Evolutionary conservation across 2,113 vertebrate genomes (phyloP).

Genomic region (Cynopterus brachyotis): DNA sequence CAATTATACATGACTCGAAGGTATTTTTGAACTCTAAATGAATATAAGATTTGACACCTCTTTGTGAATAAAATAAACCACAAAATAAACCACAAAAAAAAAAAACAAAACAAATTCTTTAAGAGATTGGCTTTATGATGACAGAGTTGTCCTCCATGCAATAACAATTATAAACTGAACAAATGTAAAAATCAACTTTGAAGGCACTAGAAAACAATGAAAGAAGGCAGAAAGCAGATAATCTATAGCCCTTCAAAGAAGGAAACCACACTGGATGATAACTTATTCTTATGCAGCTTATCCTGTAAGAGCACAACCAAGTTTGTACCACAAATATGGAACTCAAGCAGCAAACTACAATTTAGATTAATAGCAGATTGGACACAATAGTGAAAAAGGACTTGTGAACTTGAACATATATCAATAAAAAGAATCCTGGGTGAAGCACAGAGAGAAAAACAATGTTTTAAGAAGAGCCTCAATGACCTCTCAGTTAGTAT

Average conservation of each 20-base stretch:
- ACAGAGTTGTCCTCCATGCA: background rate
- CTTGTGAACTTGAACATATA: background rate
- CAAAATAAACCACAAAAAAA: too few species aligned
- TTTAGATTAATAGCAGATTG: background rate
- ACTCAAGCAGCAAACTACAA: background rate
- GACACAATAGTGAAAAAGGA: background rate
- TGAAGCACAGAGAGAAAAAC: background rate
- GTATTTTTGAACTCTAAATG: background rate
- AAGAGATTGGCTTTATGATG: background rate
- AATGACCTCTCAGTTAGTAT: background rate
- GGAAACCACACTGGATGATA: background rate
- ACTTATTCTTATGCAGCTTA: background rate
- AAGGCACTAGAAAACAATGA: background rate
- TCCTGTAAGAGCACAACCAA: background rate
- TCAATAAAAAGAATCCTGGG: background rate
- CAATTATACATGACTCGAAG: background rate
- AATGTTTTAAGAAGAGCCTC: background rate
- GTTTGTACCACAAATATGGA: background rate
- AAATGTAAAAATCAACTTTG: constrained; percentile 16
- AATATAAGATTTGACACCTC: background rate
- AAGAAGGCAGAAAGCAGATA: background rate
- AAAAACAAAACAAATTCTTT: background rate
- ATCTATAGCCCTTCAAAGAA: background rate
- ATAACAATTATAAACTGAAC: background rate
- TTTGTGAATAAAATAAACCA: constrained; percentile 41